Base-by-base conservation (phyloP, 1,140 invertebrate species). In the Platyura marginata region DNA sequence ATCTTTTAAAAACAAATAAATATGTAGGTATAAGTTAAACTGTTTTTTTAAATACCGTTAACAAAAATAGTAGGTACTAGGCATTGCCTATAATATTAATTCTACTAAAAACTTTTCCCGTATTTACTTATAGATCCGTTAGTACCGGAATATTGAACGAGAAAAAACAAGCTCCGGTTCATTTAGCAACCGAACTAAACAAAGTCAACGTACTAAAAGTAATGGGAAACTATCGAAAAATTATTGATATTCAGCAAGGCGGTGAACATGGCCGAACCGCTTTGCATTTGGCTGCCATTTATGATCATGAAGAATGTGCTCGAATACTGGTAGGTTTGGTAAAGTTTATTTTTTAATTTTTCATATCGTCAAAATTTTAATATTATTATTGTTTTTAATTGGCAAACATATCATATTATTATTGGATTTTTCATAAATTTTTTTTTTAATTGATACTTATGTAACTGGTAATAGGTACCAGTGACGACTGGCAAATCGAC, bases 241-340 rank as follows among this genome's bases (percentile, higher is more conserved):
- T 68, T 46, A 72, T 86, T 22, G 68, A 86, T 51, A 71, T 79
- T 2, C 71, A 77, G 46, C 68, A 79, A 45, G 74, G 75, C 0
- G 83, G 82, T 1, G 81, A 86, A 53, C 79, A 83, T 47, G 83
- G 82, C 9, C 61, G 78, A 23, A 84, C 25, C 36, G 36, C 83
- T 0, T 66, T 89, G 1, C 84, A 88, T 52, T 67, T 85, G 36
- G 82, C 82, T 6, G 83, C 83, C 5, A 83, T 83, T 42, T 78
- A 80, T 47, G 82, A 90, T 59, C 72, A 81, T 52, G 79, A 81
- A 41, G 71, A 79, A 48, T 83, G 80, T 54, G 81, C 82, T 16
- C 69, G 72, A 51, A 74, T 84, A 48, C 59, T 88, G 65, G 83
- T 88, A 68, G 69, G 69, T 65, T 40, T 11, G 38, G 21, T 44